These are phyloP conservation scores for Bos taurus DNA, from an alignment of 2,113 vertebrate genomes.

Conservation along the genomic window DNA sequence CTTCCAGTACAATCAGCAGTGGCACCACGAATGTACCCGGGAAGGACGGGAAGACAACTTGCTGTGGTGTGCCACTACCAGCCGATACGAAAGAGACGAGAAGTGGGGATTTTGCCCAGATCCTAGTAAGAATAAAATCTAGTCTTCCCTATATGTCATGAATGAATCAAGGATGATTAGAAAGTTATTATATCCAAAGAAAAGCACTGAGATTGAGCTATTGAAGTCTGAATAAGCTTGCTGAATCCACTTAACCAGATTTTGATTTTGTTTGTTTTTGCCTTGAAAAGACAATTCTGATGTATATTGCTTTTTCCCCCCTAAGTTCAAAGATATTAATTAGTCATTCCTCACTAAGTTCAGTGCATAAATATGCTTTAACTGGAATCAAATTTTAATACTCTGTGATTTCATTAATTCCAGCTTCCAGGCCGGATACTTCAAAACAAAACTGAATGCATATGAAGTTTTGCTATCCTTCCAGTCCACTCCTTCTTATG, in stretches of 20 bases:
- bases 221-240: constrained; percentile 48
- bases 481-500: background rate
- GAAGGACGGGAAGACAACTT: constrained; percentile 87
- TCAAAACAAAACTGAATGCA: constrained; percentile 18
- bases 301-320: background rate
- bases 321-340: constrained; percentile 58
- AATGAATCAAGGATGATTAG: constrained; percentile 27
- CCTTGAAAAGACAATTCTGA: constrained; percentile 47
- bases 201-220: background rate
- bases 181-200: background rate
- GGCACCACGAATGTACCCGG: constrained; percentile 90
- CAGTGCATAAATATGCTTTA: constrained; percentile 39
- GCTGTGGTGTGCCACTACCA: constrained; percentile 92
- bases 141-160: background rate
- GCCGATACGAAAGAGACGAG: constrained; percentile 87
- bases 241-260: constrained; percentile 33
- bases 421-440: constrained; percentile 5
- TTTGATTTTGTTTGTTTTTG: constrained; percentile 53
- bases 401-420: constrained; percentile 46
- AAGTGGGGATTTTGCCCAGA: constrained; percentile 94
- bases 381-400: constrained; percentile 33
- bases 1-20: constrained; percentile 92
- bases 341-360: constrained; percentile 47
- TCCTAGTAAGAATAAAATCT: constrained; percentile 81
- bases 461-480: background rate